Base-by-base conservation (phyloP, 2,888 invertebrate genomes). In the Lycocerus yunnanus region DNA sequence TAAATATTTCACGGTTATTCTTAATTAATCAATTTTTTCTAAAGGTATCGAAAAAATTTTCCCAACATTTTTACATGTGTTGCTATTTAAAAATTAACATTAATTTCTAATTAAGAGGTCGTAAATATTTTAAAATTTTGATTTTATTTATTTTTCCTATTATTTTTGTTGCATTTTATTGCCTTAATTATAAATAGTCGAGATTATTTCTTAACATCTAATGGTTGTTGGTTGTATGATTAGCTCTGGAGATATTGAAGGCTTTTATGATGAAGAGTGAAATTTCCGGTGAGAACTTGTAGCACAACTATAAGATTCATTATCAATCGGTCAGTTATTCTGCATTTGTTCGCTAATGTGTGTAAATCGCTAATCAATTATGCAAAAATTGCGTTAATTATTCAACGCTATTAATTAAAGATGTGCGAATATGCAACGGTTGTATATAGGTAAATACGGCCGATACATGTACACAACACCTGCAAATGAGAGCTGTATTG, bases 401-500 rank as follows among this genome's bases (percentile, higher is more conserved):
- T 69, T 69, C 68, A 67, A 68, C 72, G 63, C 66, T 69, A 72
- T 75, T 73, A 76, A 76, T 73, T 76, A 73, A 69, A 73, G 66
- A 73, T 71, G 75, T 72, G 70, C 20, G 69, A 65, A 59, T 27
- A 72, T 61, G 59, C 58, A 18, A 68, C 63, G 58, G 16, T 69
- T 73, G 27, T 27, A 59, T 58, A 21, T 20, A 59, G 71, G 61
- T 69, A 61, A 67, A 70, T 73, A 68, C 71, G 68, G 43, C 61
- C 60, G 58, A 43, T 65, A 75, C 72, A 59, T 58, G 73, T 43
- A 43, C 43, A 43, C 74, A 78, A 80, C 80, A 81, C 81, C 81
- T 81, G 81, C 78, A 80, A 81, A 80, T 79, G 81, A 79, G 80
- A 75, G 74, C 72, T 75, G 78, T 79, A 78, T 78, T 79, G 77